These are phyloP conservation scores for Rousettus madagascariensis DNA, from an alignment of 2,797 vertebrate genomes.

Conservation along the genomic window DNA sequence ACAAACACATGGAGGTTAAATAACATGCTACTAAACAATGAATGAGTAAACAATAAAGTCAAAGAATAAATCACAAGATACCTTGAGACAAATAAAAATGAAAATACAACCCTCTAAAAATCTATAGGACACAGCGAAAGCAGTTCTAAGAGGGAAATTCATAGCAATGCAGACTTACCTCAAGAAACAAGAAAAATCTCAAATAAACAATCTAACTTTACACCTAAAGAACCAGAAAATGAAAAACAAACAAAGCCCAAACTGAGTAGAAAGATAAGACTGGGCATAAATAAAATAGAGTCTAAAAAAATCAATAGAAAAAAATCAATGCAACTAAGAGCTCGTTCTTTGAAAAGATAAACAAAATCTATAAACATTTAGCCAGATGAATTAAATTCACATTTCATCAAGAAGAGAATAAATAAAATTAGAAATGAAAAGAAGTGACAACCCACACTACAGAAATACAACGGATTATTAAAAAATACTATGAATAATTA, in stretches of 20 bases:
- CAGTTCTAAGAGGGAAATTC: too few relatives aligned
- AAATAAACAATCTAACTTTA: not conserved
- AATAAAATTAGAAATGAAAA: too few relatives aligned
- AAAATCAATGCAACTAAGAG: too few relatives aligned
- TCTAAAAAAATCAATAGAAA: too few relatives aligned
- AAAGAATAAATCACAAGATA: not conserved
- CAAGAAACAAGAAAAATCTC: not conserved
- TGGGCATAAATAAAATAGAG: not conserved
- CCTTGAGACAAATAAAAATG: not conserved
- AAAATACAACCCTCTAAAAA: not conserved
- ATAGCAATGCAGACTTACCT: too few relatives aligned
- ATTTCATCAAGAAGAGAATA: too few relatives aligned
- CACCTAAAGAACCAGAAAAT: not conserved
- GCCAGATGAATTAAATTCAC: too few relatives aligned
- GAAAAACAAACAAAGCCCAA: not conserved
- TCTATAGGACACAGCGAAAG: not conserved
- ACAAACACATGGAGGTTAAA: not conserved
- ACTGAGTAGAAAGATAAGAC: not conserved
- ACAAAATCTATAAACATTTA: too few relatives aligned
- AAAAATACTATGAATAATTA: too few relatives aligned
- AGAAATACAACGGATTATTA: too few relatives aligned
- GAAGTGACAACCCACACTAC: too few relatives aligned
- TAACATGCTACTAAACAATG: not conserved
- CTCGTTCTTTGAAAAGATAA: too few relatives aligned
- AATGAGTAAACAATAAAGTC: not conserved